Base-by-base conservation (phyloP, 2,888 invertebrate species). In the Drosophila paranaensis region DNA sequence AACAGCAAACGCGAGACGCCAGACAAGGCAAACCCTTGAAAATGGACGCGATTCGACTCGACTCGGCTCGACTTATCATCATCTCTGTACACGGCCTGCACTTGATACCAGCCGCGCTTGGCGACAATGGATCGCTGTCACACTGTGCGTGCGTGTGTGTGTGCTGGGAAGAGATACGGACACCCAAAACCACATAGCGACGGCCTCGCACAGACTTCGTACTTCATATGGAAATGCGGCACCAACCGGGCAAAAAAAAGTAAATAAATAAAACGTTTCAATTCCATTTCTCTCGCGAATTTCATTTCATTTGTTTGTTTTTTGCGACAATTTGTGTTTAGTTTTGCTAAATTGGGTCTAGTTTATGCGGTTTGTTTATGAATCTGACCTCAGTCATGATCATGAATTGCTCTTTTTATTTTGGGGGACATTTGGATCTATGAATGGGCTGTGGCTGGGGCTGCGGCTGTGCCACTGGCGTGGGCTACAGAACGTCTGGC, bases 361-460 rank as follows among this genome's bases (percentile, higher is more conserved):
- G 87, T 81, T 87, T 89, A 81, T 89, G 89, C 66, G 89, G 74
- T 77, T 88, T 58, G n/a, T 37, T 68, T 54, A 87, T 87, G 75
- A 89, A 87, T 87, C 74, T 81, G 90, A 87, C 87, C 87, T 90
- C 78, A 84, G 88, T 86, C 90, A 83, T 90, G 86, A 90, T 77
- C 90, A 77, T 90, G 86, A 88, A 89, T 71, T 68, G 64, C 60
- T 73, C 71, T 56, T 56, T 42, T 14, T 10, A 42, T 69, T 70
- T 64, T 78, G 66, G 79, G 72, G 79, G 77, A 60, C 82, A 77
- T 61, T 77, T 55, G 25, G 11, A 35, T 53, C 56, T 51, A 63
- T 74, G 72, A 74, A 78, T 75, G 68, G 80, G 73, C 53, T 51
- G 55, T 60, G 57, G 73, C 53, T 51, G 55, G 57, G 57, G 56